These are phyloP conservation scores for Drosophila ananassae DNA, from an alignment of 1,140 invertebrate species.

Conservation along the genomic window DNA sequence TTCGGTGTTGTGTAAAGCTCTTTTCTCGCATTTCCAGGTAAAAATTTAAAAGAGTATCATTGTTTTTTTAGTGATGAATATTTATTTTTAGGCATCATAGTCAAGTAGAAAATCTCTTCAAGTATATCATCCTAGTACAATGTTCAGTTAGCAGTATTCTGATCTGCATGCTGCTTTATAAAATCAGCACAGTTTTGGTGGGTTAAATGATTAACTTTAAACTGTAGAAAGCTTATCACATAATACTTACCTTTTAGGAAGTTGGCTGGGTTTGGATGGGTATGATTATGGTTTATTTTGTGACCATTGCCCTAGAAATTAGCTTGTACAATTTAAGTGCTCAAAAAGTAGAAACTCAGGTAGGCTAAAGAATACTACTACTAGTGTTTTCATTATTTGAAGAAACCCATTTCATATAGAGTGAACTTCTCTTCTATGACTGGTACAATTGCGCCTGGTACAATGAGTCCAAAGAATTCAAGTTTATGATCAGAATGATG, in stretches of 20 bases:
- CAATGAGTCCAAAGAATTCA: constrained; percentile 63
- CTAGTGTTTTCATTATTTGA: background rate
- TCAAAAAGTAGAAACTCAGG: constrained; percentile 62
- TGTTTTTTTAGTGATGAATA: background rate
- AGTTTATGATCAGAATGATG: constrained; percentile 70
- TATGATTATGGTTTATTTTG: constrained; percentile 69
- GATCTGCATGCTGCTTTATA: constrained; percentile 76
- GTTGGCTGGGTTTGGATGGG: constrained; percentile 62
- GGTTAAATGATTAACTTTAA: background rate
- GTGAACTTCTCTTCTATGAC: constrained; percentile 56
- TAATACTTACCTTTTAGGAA: constrained; percentile 24
- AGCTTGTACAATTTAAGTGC: constrained; percentile 67
- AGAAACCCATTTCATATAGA: constrained; percentile 17
- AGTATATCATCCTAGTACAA: constrained; percentile 68
- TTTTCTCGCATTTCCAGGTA: constrained; percentile 61
- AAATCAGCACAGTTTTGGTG: constrained; percentile 65
- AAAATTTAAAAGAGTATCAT: background rate
- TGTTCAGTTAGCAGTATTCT: constrained; percentile 64
- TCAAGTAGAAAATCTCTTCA: constrained; percentile 59
- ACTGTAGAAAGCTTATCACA: background rate
- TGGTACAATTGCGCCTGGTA: constrained; percentile 74
- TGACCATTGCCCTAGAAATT: constrained; percentile 65
- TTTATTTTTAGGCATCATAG: constrained; percentile 50
- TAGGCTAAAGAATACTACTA: background rate
- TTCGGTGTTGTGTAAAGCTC: constrained; percentile 60